Percentiles rank a stretch among this genome's conserved stretches.
Conservation (phyloP, 92 coral and sea anemone species). For the Porites divaricata region DNA sequence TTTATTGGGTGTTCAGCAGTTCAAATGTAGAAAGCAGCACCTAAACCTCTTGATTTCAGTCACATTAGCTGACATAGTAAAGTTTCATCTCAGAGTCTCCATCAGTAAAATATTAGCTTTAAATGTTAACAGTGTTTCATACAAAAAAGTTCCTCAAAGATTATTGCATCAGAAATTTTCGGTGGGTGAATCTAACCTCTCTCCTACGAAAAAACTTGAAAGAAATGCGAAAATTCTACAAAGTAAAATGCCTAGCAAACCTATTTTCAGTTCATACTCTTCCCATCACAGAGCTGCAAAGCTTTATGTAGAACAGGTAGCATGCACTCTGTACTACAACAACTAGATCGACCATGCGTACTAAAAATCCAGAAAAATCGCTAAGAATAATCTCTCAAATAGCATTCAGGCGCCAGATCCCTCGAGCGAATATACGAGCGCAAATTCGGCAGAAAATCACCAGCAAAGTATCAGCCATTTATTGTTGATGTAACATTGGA, state of each 20-base stretch:
- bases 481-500: background rate
- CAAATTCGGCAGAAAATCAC: constrained; percentile 5
- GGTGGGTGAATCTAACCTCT: constrained; percentile 13
- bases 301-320: background rate
- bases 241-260: background rate
- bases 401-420: constrained; percentile 59
- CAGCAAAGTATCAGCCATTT: background rate
- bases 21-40: background rate
- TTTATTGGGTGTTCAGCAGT: background rate
- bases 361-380: constrained; percentile 91
- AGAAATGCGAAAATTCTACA: background rate
- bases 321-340: constrained; percentile 24
- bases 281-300: constrained; percentile 10
- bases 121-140: background rate
- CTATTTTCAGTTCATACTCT: background rate
- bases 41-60: background rate
- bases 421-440: constrained; percentile 31
- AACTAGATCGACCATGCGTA: constrained; percentile 85
- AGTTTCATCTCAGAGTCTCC: background rate
- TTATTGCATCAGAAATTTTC: background rate
- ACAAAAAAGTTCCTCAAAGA: background rate
- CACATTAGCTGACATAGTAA: background rate
- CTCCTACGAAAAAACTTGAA: background rate
- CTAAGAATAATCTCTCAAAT: constrained; percentile 72
- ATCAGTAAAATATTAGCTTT: background rate